A percentile compares a stretch with the other conserved stretches of the same genome.
Conservation (phyloP, 2,797 vertebrate species). For the Pangasius krempfi region DNA sequence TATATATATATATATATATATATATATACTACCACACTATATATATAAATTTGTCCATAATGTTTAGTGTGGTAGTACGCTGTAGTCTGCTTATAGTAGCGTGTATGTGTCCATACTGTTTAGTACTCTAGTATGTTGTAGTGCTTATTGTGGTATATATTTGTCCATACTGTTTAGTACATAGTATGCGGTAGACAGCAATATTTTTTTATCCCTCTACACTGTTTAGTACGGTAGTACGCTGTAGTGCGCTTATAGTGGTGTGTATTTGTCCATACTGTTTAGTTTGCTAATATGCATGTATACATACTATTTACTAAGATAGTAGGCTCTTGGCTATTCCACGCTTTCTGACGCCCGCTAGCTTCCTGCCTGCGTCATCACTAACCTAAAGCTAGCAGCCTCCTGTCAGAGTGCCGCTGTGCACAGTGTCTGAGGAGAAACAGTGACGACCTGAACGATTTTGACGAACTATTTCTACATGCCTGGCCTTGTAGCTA, state of each 20-base stretch:
- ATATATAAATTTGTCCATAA: neutral
- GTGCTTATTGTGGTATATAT: neutral
- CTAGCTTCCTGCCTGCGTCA: conserved; percentile 46
- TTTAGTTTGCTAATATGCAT: conserved; percentile 1
- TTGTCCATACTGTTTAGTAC: neutral
- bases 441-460: neutral
- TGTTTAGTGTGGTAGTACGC: neutral
- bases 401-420: neutral
- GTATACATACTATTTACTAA: neutral
- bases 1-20: no score
- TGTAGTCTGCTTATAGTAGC: neutral
- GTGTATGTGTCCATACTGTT: neutral
- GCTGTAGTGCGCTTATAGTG: neutral
- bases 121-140: neutral
- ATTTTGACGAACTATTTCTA: neutral
- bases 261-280: neutral
- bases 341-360: neutral
- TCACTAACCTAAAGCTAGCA: conserved; percentile 2
- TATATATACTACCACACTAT: no score
- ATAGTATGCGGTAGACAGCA: neutral
- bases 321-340: neutral
- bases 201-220: neutral
- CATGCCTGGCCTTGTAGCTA: neutral
- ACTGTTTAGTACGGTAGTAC: conserved; percentile 1
- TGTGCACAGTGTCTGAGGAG: neutral